Conservation (phyloP, 2,797 vertebrate genomes). For the Liparis tanakae region DNA sequence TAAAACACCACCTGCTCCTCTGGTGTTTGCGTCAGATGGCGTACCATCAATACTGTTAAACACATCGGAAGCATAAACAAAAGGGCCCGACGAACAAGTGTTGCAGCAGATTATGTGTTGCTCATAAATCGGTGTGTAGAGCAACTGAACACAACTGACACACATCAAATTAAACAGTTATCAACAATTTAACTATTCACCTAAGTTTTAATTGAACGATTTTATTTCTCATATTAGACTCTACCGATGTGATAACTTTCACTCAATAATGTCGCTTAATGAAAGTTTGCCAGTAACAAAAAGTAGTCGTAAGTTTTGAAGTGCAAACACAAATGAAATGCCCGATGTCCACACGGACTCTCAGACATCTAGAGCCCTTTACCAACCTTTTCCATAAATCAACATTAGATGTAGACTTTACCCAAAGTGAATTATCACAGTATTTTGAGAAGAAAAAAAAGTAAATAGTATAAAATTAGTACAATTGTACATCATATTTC, state of each 20-base stretch:
- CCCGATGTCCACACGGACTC: too few species aligned
- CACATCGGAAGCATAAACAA: slow-evolving; percentile 19
- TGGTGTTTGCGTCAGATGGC: slow-evolving; percentile 29
- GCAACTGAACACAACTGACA: neutral
- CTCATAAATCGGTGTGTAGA: neutral
- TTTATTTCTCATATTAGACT: neutral
- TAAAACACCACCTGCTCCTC: slow-evolving; percentile 47
- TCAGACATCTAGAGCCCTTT: too few species aligned
- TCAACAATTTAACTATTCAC: neutral
- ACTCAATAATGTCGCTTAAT: too few species aligned
- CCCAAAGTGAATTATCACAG: too few species aligned
- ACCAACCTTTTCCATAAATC: too few species aligned
- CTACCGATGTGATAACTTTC: neutral
- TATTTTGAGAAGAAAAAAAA: too few species aligned
- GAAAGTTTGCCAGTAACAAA: neutral
- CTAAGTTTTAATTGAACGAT: neutral
- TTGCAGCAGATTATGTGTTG: slow-evolving; percentile 4
- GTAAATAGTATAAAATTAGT: too few species aligned
- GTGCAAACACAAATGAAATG: too few species aligned
- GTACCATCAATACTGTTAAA: slow-evolving; percentile 16
- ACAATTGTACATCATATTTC: too few species aligned
- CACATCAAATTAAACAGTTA: neutral
- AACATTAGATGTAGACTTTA: too few species aligned
- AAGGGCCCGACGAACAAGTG: neutral
- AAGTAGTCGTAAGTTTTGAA: neutral